Conservation (phyloP, 2,888 invertebrate species). For the Epirrhoe tristata region DNA sequence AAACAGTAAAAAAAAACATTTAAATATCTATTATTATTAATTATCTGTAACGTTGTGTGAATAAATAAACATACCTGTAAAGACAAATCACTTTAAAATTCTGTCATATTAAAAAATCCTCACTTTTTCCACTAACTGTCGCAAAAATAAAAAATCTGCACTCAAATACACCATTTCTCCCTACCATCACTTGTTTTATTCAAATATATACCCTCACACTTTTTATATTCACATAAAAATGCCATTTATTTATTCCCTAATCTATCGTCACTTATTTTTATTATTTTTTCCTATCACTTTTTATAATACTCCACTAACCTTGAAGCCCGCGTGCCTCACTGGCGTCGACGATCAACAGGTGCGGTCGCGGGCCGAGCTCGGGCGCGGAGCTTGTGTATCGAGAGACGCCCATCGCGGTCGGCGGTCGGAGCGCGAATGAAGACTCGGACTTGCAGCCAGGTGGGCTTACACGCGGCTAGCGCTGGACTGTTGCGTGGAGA, state of each 20-base stretch:
- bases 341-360: slow-evolving; percentile 83
- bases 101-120: background rate
- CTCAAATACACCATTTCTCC: no score
- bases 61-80: background rate
- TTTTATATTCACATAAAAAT: no score
- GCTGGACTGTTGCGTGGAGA: no score
- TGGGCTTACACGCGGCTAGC: background rate
- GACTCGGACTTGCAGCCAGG: background rate
- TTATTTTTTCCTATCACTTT: background rate
- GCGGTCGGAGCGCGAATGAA: slow-evolving; percentile 79
- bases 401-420: slow-evolving; percentile 80
- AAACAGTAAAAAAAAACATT: no score
- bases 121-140: no score
- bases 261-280: background rate
- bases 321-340: slow-evolving; percentile 70
- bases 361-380: slow-evolving; percentile 65
- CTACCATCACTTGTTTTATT: no score
- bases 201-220: no score
- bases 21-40: background rate
- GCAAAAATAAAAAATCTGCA: no score
- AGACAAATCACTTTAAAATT: background rate
- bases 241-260: background rate
- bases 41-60: background rate
- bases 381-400: slow-evolving; percentile 60
- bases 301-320: slow-evolving; percentile 59